Conservation (phyloP, 1,140 invertebrate species). For the Brachionus rotundiformis region DNA sequence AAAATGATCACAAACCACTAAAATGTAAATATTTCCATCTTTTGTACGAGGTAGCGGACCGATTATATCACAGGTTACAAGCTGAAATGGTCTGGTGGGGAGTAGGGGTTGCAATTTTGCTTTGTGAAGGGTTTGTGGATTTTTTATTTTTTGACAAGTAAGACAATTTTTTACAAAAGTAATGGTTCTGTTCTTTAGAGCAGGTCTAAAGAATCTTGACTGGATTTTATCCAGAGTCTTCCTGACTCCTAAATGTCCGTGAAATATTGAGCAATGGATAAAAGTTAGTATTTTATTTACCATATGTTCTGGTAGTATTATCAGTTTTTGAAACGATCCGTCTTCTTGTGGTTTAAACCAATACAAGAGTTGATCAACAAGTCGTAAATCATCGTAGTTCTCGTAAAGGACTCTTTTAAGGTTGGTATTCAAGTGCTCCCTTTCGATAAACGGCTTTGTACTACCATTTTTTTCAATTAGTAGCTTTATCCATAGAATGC, state of each 20-base stretch:
- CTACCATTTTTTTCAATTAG: neutral
- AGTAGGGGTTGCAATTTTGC: neutral
- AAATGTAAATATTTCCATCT: constrained; percentile 57
- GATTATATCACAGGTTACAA: constrained; percentile 53
- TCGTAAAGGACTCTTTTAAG: neutral
- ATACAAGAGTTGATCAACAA: neutral
- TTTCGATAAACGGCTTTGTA: neutral
- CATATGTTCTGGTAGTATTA: neutral
- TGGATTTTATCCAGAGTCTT: constrained; percentile 11
- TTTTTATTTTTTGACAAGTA: constrained; percentile 46
- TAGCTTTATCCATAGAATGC: neutral
- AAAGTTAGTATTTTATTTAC: neutral
- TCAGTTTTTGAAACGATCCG: neutral
- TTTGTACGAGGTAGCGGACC: constrained; percentile 53
- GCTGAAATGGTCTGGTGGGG: neutral
- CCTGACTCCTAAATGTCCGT: constrained; percentile 37
- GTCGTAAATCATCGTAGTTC: neutral
- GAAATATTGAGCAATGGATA: neutral
- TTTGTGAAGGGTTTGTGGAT: neutral
- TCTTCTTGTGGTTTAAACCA: constrained; percentile 7
- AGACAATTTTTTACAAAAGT: neutral
- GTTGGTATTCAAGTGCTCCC: neutral
- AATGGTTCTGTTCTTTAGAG: neutral
- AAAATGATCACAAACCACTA: constrained; percentile 61
- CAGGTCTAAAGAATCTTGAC: neutral